Percentiles rank a stretch among this genome's conserved stretches.
Evolutionary conservation across 53 echinoderm and acorn worm genomes (phyloP).

Genomic region (Glandiceps talaboti): DNA sequence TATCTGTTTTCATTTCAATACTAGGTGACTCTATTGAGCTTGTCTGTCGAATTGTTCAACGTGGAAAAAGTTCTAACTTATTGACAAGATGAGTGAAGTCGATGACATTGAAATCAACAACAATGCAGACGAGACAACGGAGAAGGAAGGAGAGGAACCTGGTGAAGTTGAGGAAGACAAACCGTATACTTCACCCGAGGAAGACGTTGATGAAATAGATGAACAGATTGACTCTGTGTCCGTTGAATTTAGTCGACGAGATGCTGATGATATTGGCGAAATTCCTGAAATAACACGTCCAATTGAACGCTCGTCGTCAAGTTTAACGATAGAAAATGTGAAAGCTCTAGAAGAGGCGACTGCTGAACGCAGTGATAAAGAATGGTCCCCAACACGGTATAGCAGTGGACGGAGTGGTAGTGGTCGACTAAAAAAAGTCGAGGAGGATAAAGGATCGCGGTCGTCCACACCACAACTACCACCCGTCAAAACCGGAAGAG

Average conservation of each 20-base stretch:
- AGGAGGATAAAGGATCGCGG: slow-evolving; percentile 31
- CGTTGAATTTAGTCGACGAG: background rate
- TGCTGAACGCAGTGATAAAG: slow-evolving; percentile 19
- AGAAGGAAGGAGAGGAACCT: background rate
- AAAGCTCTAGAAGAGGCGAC: slow-evolving; percentile 58
- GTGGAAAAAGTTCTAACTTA: too few species aligned
- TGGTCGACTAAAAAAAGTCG: slow-evolving; percentile 1
- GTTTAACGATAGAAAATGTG: slow-evolving; percentile 86
- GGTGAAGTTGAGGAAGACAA: background rate
- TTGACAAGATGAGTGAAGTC: background rate
- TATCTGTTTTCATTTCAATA: too few species aligned
- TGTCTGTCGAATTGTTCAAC: too few species aligned
- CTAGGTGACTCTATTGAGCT: too few species aligned
- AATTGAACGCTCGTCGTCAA: slow-evolving; percentile 37
- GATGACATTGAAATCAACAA: background rate
- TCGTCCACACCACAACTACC: slow-evolving; percentile 56
- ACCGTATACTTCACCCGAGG: background rate
- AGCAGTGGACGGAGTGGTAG: slow-evolving; percentile 24
- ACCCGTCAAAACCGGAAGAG: slow-evolving; percentile 20
- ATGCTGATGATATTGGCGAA: slow-evolving; percentile 19
- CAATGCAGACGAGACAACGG: background rate
- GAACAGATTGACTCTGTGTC: background rate
- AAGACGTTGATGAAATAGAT: background rate
- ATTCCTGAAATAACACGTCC: slow-evolving; percentile 11
- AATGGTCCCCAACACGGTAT: slow-evolving; percentile 24